phyloP scores from a whole-genome alignment of 2,888 invertebrate species.

The Leucophora obtusa region DNA sequence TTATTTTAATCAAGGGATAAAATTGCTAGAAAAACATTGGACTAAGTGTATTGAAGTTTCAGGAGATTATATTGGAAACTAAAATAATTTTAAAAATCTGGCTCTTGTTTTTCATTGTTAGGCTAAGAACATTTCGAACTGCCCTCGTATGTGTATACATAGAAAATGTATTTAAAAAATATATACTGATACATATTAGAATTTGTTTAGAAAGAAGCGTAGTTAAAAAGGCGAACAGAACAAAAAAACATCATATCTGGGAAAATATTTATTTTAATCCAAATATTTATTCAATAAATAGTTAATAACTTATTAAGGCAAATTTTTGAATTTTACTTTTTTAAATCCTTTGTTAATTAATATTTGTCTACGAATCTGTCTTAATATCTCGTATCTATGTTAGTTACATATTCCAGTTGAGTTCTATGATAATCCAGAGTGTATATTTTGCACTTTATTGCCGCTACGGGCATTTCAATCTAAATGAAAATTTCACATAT shows the following conservation, averaged over 20 bases:
- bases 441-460: slow-evolving; percentile 62
- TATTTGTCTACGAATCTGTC: neutral
- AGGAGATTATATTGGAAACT: no score
- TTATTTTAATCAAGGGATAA: no score
- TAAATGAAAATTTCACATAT: slow-evolving; percentile 63
- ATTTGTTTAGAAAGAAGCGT: neutral
- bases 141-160: no score
- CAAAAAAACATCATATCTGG: neutral
- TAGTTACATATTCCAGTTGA: slow-evolving; percentile 17
- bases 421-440: slow-evolving; percentile 48
- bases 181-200: slow-evolving; percentile 5
- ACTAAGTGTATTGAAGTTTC: no score
- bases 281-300: neutral
- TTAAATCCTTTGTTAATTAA: neutral
- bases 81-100: no score
- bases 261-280: neutral
- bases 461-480: slow-evolving; percentile 62
- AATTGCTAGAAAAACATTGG: no score
- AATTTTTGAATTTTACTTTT: no score
- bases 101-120: no score
- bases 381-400: neutral
- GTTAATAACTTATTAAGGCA: no score
- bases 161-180: neutral
- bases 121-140: no score
- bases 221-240: neutral